A percentile compares a stretch with the other conserved stretches of the same genome.
These are phyloP conservation scores for Charanyca ferruginea DNA, from an alignment of 2,888 invertebrate genomes.

Conservation along the genomic window DNA sequence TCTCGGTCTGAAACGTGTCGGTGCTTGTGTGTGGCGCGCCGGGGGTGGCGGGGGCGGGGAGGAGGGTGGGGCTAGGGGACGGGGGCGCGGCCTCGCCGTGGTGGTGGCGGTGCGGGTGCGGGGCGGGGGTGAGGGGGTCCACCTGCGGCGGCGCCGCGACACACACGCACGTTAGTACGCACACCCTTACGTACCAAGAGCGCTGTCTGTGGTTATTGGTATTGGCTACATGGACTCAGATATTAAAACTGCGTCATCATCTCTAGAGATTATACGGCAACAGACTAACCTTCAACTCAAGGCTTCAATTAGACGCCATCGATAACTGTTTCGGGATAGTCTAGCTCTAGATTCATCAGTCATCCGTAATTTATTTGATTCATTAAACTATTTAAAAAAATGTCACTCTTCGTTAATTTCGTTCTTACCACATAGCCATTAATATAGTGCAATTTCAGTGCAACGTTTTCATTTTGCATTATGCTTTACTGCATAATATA, in stretches of 20 bases:
- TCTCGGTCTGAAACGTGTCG: slow-evolving; percentile 88
- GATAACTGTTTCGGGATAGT: neutral
- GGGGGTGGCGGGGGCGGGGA: slow-evolving; percentile 86
- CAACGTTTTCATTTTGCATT: neutral
- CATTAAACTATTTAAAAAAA: no score
- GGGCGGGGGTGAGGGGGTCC: slow-evolving; percentile 75
- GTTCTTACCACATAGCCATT: neutral
- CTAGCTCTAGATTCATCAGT: neutral
- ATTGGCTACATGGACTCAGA: slow-evolving; percentile 62
- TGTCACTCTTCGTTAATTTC: neutral
- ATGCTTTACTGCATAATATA: neutral
- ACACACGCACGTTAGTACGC: slow-evolving; percentile 88
- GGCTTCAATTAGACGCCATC: neutral
- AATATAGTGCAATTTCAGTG: slow-evolving; percentile 40
- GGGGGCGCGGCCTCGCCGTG: slow-evolving; percentile 74
- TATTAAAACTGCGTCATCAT: slow-evolving; percentile 37
- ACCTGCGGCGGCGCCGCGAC: slow-evolving; percentile 86
- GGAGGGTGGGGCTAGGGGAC: slow-evolving; percentile 83
- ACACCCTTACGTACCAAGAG: slow-evolving; percentile 75
- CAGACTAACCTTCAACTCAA: neutral
- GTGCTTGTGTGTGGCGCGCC: slow-evolving; percentile 84
- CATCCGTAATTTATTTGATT: neutral
- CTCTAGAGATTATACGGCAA: neutral
- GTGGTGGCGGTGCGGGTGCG: slow-evolving; percentile 89
- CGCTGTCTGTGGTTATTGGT: slow-evolving; percentile 81